Conservation (phyloP, 2,113 vertebrate species). For the Hassar affinis region DNA sequence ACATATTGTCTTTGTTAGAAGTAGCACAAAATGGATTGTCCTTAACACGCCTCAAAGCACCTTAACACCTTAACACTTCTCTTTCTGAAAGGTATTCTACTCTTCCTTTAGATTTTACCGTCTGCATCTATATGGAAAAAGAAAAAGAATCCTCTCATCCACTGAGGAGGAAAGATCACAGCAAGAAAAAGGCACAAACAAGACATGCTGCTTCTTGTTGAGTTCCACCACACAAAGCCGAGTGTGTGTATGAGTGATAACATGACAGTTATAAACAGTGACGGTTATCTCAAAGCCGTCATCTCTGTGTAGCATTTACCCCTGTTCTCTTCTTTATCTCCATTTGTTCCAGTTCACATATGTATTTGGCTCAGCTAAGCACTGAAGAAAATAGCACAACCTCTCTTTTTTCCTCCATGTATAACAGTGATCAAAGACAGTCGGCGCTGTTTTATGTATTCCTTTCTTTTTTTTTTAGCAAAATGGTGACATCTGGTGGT, state of each 20-base stretch:
- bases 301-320: constrained; percentile 7
- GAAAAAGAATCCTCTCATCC: constrained; percentile 3
- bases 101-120: background rate
- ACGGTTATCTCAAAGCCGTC: constrained; percentile 33
- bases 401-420: background rate
- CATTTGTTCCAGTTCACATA: background rate
- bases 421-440: background rate
- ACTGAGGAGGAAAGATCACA: constrained; percentile 20
- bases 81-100: background rate
- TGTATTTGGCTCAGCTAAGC: background rate
- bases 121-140: background rate
- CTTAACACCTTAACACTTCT: no score
- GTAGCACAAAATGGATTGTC: background rate
- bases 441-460: background rate
- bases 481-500: constrained; percentile 55
- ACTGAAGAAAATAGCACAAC: background rate
- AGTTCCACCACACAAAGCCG: background rate
- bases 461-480: background rate
- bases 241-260: constrained; percentile 30
- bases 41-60: background rate
- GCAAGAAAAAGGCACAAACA: constrained; percentile 33
- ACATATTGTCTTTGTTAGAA: background rate
- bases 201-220: constrained; percentile 46
- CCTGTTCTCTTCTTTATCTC: constrained; percentile 5
- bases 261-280: constrained; percentile 42